phyloP scores from a whole-genome alignment of 2,113 vertebrate genomes.

The Cygnus atratus region DNA sequence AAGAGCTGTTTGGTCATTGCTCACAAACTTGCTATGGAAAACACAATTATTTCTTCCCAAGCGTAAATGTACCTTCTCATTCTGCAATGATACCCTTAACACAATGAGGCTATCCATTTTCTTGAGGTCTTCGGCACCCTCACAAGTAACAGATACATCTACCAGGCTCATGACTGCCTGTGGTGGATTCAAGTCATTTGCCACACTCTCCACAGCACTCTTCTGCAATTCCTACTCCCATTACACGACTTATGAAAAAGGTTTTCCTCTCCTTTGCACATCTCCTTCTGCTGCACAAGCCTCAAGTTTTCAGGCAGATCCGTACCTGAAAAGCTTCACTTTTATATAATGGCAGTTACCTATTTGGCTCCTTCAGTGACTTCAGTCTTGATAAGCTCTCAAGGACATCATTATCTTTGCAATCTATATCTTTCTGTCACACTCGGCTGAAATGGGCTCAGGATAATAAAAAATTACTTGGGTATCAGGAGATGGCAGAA shows the following conservation, averaged over 20 bases:
- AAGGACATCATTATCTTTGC: neutral
- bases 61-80: neutral
- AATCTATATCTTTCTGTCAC: neutral
- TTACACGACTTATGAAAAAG: neutral
- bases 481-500: neutral
- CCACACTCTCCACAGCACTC: neutral
- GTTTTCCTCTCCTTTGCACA: neutral
- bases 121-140: neutral
- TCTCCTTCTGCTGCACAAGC: neutral
- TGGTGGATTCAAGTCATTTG: neutral
- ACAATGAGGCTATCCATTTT: neutral
- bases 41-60: neutral
- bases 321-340: neutral
- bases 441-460: neutral
- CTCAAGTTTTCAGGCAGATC: neutral
- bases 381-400: neutral
- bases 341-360: neutral
- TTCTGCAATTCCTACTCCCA: neutral
- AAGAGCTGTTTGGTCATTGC: neutral
- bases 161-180: neutral
- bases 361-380: neutral
- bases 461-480: neutral
- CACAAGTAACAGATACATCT: rapidly evolving
- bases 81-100: neutral
- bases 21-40: neutral